Evolutionary conservation across 2,113 vertebrate species (phyloP).

Genomic region (Tor tambroides): DNA sequence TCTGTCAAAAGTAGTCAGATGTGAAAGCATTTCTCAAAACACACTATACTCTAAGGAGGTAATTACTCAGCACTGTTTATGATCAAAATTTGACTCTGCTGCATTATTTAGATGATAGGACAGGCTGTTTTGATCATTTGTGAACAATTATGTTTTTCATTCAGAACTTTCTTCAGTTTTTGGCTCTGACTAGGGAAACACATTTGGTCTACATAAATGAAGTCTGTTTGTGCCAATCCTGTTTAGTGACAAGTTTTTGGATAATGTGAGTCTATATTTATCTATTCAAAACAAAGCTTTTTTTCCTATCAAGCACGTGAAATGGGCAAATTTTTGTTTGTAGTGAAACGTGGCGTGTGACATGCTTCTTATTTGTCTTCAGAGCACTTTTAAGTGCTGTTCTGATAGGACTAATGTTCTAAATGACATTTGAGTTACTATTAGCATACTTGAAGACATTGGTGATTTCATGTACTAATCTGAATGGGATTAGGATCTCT

Average conservation of each 20-base stretch:
- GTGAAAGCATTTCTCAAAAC: not conserved
- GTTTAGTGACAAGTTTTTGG: not conserved
- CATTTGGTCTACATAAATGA: slow-evolving; percentile 60
- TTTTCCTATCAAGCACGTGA: not conserved
- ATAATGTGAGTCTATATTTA: not conserved
- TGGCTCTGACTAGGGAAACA: slow-evolving; percentile 54
- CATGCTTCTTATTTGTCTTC: not conserved
- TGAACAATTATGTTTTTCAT: slow-evolving; percentile 51
- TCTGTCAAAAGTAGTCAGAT: not conserved
- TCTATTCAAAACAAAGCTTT: not conserved
- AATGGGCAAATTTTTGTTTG: not conserved
- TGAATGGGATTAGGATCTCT: too few relatives aligned
- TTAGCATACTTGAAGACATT: not conserved
- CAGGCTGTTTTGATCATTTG: slow-evolving; percentile 41
- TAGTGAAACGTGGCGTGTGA: not conserved
- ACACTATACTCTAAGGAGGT: not conserved
- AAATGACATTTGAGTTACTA: not conserved
- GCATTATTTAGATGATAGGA: slow-evolving; percentile 62
- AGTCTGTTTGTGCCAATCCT: slow-evolving; percentile 44
- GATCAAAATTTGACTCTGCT: slow-evolving; percentile 51
- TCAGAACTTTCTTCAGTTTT: slow-evolving; percentile 50
- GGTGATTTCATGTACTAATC: not conserved
- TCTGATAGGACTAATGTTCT: not conserved
- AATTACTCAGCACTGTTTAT: slow-evolving; percentile 50
- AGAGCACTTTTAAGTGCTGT: not conserved